A percentile compares a stretch with the other conserved stretches of the same genome.
phyloP scores from a whole-genome alignment of 2,888 invertebrate genomes.

The Epinotia ramella region DNA sequence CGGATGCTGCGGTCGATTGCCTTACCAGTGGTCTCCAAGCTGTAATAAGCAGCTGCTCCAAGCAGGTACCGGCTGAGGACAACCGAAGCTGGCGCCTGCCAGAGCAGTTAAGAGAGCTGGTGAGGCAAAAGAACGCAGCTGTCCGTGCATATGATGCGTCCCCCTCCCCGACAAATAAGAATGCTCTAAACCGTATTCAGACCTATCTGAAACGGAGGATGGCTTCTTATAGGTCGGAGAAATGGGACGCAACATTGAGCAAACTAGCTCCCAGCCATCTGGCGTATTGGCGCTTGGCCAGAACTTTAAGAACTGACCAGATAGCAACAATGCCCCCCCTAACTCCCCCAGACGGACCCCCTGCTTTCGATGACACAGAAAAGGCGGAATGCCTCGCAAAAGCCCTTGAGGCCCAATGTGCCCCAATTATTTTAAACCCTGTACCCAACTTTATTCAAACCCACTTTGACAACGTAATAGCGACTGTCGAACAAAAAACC shows the following conservation, averaged over 20 bases:
- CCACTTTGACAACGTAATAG: too few species aligned
- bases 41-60: too few species aligned
- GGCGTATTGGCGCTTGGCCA: neutral
- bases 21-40: too few species aligned
- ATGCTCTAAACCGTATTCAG: neutral
- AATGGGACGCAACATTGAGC: neutral
- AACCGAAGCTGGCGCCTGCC: too few species aligned
- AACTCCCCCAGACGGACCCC: rapidly evolving
- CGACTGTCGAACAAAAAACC: rapidly evolving
- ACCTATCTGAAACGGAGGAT: neutral
- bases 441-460: rapidly evolving
- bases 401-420: neutral
- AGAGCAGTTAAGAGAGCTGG: too few species aligned
- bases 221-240: neutral
- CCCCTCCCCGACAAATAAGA: too few species aligned
- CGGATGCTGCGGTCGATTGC: too few species aligned
- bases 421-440: rapidly evolving
- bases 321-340: neutral
- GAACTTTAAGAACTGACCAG: neutral
- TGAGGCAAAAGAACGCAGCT: too few species aligned
- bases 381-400: neutral
- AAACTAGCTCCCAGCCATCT: neutral
- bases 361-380: neutral
- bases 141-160: too few species aligned
- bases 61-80: too few species aligned